phyloP scores from a whole-genome alignment of 30 jellyfish, hydroid and myxozoan genomes.

The Cassiopea xamachana region DNA sequence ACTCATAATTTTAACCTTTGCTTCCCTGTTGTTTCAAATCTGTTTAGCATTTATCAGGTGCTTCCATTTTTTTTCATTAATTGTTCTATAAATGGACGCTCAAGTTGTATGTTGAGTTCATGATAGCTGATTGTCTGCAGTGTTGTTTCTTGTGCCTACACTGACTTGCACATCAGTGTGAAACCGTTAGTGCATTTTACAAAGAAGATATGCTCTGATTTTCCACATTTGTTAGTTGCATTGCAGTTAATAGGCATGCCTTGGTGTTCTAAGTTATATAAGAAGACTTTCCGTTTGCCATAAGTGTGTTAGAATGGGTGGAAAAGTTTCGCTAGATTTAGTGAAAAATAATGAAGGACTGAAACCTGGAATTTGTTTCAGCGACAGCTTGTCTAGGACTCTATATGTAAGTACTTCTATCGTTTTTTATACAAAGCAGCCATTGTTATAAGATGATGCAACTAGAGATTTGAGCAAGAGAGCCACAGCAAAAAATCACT shows the following conservation, averaged over 20 bases:
- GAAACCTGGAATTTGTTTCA: slow-evolving; percentile 32
- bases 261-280: neutral
- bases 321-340: slow-evolving; percentile 7
- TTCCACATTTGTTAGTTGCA: no score
- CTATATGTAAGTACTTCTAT: neutral
- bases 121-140: neutral
- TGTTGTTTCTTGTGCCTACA: no score
- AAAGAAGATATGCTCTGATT: no score
- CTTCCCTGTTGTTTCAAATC: neutral
- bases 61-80: neutral
- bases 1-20: no score
- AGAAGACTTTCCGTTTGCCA: neutral
- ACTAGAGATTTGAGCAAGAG: no score
- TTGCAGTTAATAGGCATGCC: no score
- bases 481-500: no score
- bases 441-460: no score
- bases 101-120: neutral
- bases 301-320: slow-evolving; percentile 3
- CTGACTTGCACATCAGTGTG: no score
- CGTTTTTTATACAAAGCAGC: neutral
- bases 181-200: no score
- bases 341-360: slow-evolving; percentile 29
- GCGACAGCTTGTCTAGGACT: slow-evolving; percentile 5
- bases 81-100: neutral
- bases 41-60: slow-evolving; percentile 22